Base-by-base conservation (phyloP, 1,140 invertebrate species). In the Littorina saxatilis region DNA sequence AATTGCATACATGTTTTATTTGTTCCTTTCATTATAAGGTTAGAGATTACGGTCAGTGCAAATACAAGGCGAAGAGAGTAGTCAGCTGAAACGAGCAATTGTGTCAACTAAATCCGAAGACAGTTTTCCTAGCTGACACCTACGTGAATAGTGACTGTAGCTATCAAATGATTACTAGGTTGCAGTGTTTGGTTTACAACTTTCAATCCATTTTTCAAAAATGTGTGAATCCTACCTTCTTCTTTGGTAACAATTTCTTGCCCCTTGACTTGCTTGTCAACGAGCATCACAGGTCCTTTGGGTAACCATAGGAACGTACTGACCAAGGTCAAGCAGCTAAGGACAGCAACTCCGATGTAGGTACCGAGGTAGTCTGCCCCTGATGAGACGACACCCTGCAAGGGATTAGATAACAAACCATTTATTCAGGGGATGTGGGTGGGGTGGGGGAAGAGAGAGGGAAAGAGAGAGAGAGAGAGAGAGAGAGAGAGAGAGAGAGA, bases 291-390 rank as follows among this genome's bases (percentile, higher is more conserved):
- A 39, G 63, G 63, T 35, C 37, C 63, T 15, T 13, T 9, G 4
- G 63, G 63, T 68, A 68, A 39, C 63, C 63, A 68, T 68, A 68
- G 63, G 29, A 68, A 68, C 63, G 63, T 37, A 23, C 63, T 68
- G 27, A 68, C 37, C 32, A 68, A 68, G 63, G 63, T 68, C 63
- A 68, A 39, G 37, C 63, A 68, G 15, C 15, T 39, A 20, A 68
- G 29, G 32, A 68, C 29, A 23, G 63, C 37, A 11, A 68, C 37
- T 37, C 63, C 63, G 9, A 68, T 68, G 63, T 68, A 68, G 32
- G 63, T 68, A 32, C 13, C 11, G 13, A 68, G 63, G 32, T 37
- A 68, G 63, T 68, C 63, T 13, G 37, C 63, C 15, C 63, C 63
- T 15, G 63, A 11, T 9, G 63, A 15, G 32, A 68, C 2, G 4